Conservation (phyloP, 92 coral and sea anemone genomes). For the Blastomussa wellsi region DNA sequence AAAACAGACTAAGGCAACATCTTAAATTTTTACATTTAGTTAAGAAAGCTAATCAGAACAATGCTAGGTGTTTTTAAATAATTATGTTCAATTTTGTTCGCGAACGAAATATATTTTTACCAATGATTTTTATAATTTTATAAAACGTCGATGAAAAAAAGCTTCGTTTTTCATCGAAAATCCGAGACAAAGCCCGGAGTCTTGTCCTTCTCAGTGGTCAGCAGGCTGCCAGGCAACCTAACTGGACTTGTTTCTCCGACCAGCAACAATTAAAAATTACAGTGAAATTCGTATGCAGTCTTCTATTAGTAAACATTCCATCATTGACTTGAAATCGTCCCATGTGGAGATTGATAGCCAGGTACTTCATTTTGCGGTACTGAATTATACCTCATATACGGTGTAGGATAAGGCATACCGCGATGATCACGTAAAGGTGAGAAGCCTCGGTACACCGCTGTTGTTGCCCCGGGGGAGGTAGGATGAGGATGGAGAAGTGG, state of each 20-base stretch:
- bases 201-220: background rate
- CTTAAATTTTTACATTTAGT: background rate
- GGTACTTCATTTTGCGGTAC: constrained; percentile 40
- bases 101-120: background rate
- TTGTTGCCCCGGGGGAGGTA: constrained; percentile 49
- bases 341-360: constrained; percentile 46
- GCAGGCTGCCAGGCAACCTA: background rate
- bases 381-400: constrained; percentile 38
- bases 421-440: constrained; percentile 52
- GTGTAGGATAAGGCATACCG: constrained; percentile 38
- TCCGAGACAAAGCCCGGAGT: background rate
- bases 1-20: background rate
- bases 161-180: background rate
- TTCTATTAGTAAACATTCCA: background rate
- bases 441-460: constrained; percentile 46
- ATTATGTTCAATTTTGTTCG: constrained; percentile 5
- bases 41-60: background rate
- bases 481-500: constrained; percentile 47
- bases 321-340: constrained; percentile 46
- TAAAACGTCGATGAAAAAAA: background rate
- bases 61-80: constrained; percentile 27
- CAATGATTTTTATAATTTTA: background rate
- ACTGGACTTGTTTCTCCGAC: background rate
- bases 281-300: background rate
- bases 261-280: background rate